Base-by-base conservation (phyloP, 2,797 vertebrate genomes). In the Pipistrellus pipistrellus region DNA sequence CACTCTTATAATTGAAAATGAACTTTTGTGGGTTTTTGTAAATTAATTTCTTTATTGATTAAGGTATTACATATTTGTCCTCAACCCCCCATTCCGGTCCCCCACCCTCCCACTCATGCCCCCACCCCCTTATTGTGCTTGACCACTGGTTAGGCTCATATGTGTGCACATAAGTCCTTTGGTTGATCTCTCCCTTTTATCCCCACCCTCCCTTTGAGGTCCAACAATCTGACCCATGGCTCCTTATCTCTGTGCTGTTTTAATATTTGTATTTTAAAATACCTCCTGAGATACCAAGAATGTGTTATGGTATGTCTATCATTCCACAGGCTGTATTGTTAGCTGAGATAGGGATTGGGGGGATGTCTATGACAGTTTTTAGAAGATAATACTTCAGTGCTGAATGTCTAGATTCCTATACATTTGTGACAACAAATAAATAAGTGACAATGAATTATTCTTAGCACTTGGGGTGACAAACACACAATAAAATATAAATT, bases 261-360 rank as follows among this genome's bases (percentile, higher is more conserved):
- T 44, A 41, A 85, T 84, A 30, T 82, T 75, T 64, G n/a, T 90
- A 66, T 85, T 87, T 84, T 66, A 93, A 81, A 95, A 73, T 66
- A 69, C 64, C 41, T 82, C 76, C 84, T 94, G 77, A 46, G 76
- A 59, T 80, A 77, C 53, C 32, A 73, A 46, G 38, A 91, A 88
- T 44, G n/a, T 30, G 78, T 38, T 77, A 6, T 66, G 25, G 48
- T 81, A n/a, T 20, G 30, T 85, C 25, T 73, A 5, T 35, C 41
- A 44, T 48, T 83, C 30, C 46, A 55, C 44, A 30, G 44, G 21
- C n/a, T 84, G 25, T 87, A 73, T 78, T 90, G 85, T 82, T 91
- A n/a, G 48, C 44, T 71, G 32, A 25, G 17, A 83, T 69, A 14
- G 27, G 20, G 35, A 59, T n/a, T 23, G 15, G 11, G 6, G 21